Base-by-base conservation (phyloP, 2,888 invertebrate genomes). In the Acrobasis consociella region DNA sequence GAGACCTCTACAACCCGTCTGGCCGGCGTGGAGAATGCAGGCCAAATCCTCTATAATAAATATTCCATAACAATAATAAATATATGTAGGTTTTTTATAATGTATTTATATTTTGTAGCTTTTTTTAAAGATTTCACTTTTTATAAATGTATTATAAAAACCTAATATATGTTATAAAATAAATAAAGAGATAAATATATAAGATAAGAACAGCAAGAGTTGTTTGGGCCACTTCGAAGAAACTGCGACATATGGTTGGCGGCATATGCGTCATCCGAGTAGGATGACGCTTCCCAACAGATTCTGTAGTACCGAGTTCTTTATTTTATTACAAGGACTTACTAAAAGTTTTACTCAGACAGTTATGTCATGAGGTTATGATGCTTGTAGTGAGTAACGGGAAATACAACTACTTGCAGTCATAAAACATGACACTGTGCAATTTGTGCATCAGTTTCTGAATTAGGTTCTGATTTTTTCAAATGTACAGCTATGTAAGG, bases 191-290 rank as follows among this genome's bases (percentile, higher is more conserved):
- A n/a, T n/a, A n/a, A n/a, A n/a, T n/a, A n/a, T n/a, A n/a, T n/a
- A n/a, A n/a, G n/a, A n/a, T n/a, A n/a, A n/a, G n/a, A n/a, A 39
- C 39, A 42, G 13, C 46, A 46, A 46, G 13, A 46, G 13, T 46
- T n/a, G 46, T 46, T 46, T 11, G 13, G 46, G n/a, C 46, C 13
- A 13, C 11, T 46, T 46, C 46, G 46, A 46, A 46, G 46, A 46
- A 89, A 89, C 80, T 63, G 73, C 83, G 86, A 85, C 91, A 89
- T 86, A 86, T 89, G 91, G 89, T 81, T 64, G 63, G 69, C 46
- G 46, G n/a, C 46, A 71, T 81, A 85, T 88, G 87, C 86, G 87
- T 90, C 89, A 90, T 78, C 70, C 68, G n/a, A 13, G 46, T 9
- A 15, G 62, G 62, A 67, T 69, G 66, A 67, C 67, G 70, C 52